phyloP scores from a whole-genome alignment of 1,140 invertebrate genomes.

The Pseudomyrmex dendroicus region DNA sequence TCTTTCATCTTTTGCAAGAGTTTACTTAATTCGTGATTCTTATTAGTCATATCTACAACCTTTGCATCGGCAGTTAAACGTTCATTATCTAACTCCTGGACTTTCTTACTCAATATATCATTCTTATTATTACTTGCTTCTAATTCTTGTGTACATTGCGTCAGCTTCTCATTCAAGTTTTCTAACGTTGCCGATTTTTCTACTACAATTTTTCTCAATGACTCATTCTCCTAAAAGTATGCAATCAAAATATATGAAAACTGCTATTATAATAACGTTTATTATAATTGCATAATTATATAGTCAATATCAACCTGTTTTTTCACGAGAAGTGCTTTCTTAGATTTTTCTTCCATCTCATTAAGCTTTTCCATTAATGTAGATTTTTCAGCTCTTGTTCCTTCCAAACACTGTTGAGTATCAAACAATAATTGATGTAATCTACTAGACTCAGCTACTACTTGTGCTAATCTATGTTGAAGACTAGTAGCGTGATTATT shows the following conservation, averaged over 20 bases:
- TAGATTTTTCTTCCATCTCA: slow-evolving; percentile 72
- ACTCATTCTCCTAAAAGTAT: slow-evolving; percentile 74
- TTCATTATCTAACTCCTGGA: slow-evolving; percentile 71
- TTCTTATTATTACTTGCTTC: slow-evolving; percentile 67
- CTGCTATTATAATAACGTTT: slow-evolving; percentile 31
- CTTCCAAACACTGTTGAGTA: slow-evolving; percentile 85
- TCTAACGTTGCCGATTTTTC: slow-evolving; percentile 74
- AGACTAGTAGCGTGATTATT: slow-evolving; percentile 84
- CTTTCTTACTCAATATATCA: slow-evolving; percentile 69
- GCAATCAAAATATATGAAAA: slow-evolving; percentile 17
- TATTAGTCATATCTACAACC: slow-evolving; percentile 64
- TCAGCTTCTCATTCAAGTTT: slow-evolving; percentile 48
- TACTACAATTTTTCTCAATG: slow-evolving; percentile 76
- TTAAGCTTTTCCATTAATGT: slow-evolving; percentile 70
- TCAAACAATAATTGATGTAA: slow-evolving; percentile 85
- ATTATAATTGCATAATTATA: slow-evolving; percentile 18
- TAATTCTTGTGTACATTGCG: slow-evolving; percentile 70
- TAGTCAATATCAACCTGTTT: slow-evolving; percentile 68
- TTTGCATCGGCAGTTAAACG: slow-evolving; percentile 55
- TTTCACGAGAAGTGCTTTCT: slow-evolving; percentile 70
- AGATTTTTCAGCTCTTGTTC: slow-evolving; percentile 77
- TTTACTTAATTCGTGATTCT: slow-evolving; percentile 75
- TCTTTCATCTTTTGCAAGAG: slow-evolving; percentile 75
- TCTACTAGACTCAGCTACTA: slow-evolving; percentile 83
- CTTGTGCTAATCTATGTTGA: slow-evolving; percentile 84